Percentiles rank a stretch among this genome's conserved stretches.
Evolutionary conservation across 2,888 invertebrate genomes (phyloP).

Genomic region (Dinocampus coccinellae): DNA sequence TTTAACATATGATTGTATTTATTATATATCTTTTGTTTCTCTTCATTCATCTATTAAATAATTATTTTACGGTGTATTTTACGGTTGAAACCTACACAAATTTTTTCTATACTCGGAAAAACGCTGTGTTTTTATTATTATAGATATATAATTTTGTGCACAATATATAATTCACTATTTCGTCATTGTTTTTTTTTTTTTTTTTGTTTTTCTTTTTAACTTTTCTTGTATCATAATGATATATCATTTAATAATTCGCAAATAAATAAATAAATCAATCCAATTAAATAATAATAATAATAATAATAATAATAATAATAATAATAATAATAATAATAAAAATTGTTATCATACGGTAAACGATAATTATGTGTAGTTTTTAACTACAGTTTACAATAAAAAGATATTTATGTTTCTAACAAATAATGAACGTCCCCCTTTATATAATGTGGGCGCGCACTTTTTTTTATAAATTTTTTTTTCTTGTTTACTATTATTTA

Average conservation of each 20-base stretch:
- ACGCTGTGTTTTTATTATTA: constrained; percentile 35
- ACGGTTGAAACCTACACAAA: not conserved
- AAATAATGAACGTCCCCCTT: constrained; percentile 28
- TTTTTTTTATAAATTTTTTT: constrained; percentile 44
- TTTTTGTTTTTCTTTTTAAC: constrained; percentile 17
- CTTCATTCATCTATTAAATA: not conserved
- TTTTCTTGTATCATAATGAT: constrained; percentile 20
- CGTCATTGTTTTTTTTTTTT: constrained; percentile 24
- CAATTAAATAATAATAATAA: constrained; percentile 52
- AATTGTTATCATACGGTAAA: constrained; percentile 50
- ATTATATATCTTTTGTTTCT: no score
- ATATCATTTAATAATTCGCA: constrained; percentile 44
- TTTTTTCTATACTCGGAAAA: not conserved
- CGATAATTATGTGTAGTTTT: constrained; percentile 41
- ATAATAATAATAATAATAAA: constrained; percentile 40
- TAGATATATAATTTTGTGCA: constrained; percentile 55
- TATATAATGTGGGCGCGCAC: constrained; percentile 22
- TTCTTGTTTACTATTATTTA: no score
- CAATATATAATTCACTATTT: constrained; percentile 43
- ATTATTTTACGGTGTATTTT: not conserved
- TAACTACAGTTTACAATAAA: constrained; percentile 46
- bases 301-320: not conserved
- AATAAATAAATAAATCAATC: constrained; percentile 61
- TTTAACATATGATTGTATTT: no score
- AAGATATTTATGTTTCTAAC: constrained; percentile 42